Evolutionary conservation across 2,888 invertebrate species (phyloP), one percentile per base, ranked within the genome.

Genomic region (Drosophila fulvimacula): DNA sequence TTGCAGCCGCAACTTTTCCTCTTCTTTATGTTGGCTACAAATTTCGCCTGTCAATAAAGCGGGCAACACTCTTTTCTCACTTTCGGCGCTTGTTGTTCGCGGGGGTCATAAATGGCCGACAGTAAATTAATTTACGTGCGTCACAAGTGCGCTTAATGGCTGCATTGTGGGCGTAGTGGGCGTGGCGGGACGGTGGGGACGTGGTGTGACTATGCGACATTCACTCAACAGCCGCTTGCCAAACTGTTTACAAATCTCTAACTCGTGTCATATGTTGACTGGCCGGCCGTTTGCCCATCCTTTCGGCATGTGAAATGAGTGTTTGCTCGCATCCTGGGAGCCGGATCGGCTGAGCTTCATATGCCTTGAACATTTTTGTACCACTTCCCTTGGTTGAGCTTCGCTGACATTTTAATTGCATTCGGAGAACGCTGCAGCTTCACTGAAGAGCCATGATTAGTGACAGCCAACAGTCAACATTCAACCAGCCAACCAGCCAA

Each of bases 361-460:
- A 39, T 36, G 61, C 59, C 67, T 73, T 72, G 57, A 55, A 62
- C 63, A 57, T 53, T 73, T 78, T 63, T 67, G 53, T 34, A 66
- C 30, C 51, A 48, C 48, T n/a, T 49, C 66, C 65, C 46, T 56
- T 46, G 42, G 15, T 39, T 39, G 59, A 66, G 65, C 46, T 65
- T 60, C 58, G 81, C 73, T 88, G 84, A 79, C 83, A 77, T 86
- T 85, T 85, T 88, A 83, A 83, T 83, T 88, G 85, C 88, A 83
- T 80, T 82, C 82, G 78, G 70, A 61, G 69, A 70, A 62, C 68
- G 79, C 68, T 52, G 51, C 67, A 64, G 34, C 67, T 66, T 69
- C 67, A 57, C 49, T 64, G 59, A 48, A 59, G 55, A 51, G 49
- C 55, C 36, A 36, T 53, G 53, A 60, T 38, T 51, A 53, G 63